These are phyloP conservation scores for Pomacea maculata DNA, from an alignment of 1,140 invertebrate species.

Conservation along the genomic window DNA sequence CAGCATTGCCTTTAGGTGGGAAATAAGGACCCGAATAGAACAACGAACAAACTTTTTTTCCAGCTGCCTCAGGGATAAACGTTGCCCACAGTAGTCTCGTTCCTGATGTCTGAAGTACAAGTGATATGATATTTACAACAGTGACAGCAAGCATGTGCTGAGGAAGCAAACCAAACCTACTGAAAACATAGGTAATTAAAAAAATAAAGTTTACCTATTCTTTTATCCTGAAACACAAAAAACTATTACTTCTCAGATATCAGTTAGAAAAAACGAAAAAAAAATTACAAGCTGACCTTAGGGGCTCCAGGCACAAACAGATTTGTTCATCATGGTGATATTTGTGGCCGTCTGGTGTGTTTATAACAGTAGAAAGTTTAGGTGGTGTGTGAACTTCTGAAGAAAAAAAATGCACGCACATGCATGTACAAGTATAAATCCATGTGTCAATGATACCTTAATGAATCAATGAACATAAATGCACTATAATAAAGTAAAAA, in stretches of 20 bases:
- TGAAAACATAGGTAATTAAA: neutral
- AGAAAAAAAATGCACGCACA: neutral
- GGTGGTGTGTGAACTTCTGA: slow-evolving; percentile 34
- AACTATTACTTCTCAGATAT: too few species aligned
- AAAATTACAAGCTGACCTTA: slow-evolving; percentile 37
- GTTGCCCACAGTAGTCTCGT: slow-evolving; percentile 22
- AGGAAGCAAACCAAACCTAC: neutral
- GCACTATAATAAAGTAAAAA: neutral
- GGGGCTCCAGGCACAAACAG: slow-evolving; percentile 57
- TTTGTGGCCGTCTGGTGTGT: slow-evolving; percentile 52
- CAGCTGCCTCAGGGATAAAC: slow-evolving; percentile 34
- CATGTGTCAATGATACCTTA: neutral
- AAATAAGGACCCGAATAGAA: slow-evolving; percentile 53
- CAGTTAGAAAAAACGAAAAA: too few species aligned
- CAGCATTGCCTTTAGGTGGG: slow-evolving; percentile 54
- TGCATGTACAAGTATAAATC: neutral
- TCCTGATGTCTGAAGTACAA: slow-evolving; percentile 35
- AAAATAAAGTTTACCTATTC: too few species aligned
- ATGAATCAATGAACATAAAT: neutral
- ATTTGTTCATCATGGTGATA: slow-evolving; percentile 61
- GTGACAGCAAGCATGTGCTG: too few species aligned
- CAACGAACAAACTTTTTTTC: slow-evolving; percentile 61
- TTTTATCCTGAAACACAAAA: too few species aligned
- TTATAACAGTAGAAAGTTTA: slow-evolving; percentile 50
- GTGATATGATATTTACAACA: neutral